These are phyloP conservation scores for Chelonus formosanus DNA, from an alignment of 2,888 invertebrate species.

Conservation along the genomic window DNA sequence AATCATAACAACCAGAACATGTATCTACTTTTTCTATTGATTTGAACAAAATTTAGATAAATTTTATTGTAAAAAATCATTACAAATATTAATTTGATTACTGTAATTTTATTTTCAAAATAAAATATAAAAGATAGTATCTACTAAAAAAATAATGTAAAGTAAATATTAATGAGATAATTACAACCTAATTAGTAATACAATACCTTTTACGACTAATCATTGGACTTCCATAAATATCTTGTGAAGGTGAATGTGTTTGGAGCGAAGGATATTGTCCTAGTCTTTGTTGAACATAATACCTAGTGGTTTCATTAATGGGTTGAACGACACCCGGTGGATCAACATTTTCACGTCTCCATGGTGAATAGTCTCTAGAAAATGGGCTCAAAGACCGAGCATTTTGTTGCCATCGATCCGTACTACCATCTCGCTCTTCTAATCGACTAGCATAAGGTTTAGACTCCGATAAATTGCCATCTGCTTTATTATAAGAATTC, in stretches of 20 bases:
- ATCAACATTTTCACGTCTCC: conserved; percentile 63
- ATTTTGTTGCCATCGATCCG: conserved; percentile 55
- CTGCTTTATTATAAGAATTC: conserved; percentile 24
- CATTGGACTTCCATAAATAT: conserved; percentile 62
- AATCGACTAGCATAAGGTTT: conserved; percentile 51
- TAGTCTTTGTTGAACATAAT: conserved; percentile 56
- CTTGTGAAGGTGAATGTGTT: conserved; percentile 55
- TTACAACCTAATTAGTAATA: background rate
- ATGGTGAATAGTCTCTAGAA: conserved; percentile 62
- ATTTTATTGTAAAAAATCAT: too few species aligned
- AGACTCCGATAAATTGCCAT: conserved; percentile 43
- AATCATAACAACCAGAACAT: too few species aligned
- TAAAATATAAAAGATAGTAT: too few species aligned
- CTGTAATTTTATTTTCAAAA: too few species aligned
- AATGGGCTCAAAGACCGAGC: conserved; percentile 60
- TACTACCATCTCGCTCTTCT: conserved; percentile 51
- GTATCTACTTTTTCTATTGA: too few species aligned
- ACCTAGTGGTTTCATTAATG: conserved; percentile 52
- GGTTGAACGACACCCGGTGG: conserved; percentile 61
- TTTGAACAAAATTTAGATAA: too few species aligned
- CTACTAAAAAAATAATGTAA: too few species aligned
- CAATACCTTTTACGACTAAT: conserved; percentile 61
- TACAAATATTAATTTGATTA: too few species aligned
- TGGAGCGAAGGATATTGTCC: conserved; percentile 54
- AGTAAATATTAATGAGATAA: background rate